phyloP scores from a whole-genome alignment of 92 coral and sea anemone species.

The Phenganax stokvisi region DNA sequence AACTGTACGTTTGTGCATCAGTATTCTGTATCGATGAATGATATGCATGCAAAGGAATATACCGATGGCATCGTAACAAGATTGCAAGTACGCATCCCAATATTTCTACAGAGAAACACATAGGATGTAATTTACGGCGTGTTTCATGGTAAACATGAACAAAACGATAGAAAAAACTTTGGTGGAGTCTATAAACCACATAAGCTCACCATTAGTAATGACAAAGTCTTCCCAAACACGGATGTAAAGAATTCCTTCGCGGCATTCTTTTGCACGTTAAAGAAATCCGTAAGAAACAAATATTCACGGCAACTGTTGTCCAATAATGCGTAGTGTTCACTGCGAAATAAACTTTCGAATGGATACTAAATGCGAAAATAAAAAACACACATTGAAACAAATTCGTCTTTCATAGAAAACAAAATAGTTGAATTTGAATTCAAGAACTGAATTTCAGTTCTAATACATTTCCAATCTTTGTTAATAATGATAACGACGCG shows the following conservation, averaged over 20 bases:
- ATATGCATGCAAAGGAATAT: slow-evolving; percentile 90
- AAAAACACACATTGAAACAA: not conserved
- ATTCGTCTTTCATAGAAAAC: no score
- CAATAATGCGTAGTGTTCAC: slow-evolving; percentile 84
- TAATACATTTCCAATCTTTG: no score
- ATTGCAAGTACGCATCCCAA: slow-evolving; percentile 86
- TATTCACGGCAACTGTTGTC: slow-evolving; percentile 96
- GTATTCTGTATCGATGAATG: slow-evolving; percentile 87
- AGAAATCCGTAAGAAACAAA: slow-evolving; percentile 79
- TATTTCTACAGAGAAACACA: slow-evolving; percentile 63
- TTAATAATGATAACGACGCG: no score
- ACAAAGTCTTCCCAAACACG: slow-evolving; percentile 91
- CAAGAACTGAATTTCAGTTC: no score
- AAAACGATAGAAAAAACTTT: not conserved
- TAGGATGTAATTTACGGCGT: not conserved
- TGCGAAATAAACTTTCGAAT: slow-evolving; percentile 91
- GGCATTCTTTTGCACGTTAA: slow-evolving; percentile 77
- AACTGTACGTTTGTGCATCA: slow-evolving; percentile 93
- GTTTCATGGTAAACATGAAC: not conserved
- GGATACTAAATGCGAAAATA: slow-evolving; percentile 64
- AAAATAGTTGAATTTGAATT: no score
- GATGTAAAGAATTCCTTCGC: slow-evolving; percentile 85
- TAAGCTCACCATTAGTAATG: slow-evolving; percentile 70
- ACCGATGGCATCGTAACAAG: slow-evolving; percentile 91
- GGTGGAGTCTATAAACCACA: not conserved